Evolutionary conservation across 92 coral and sea anemone genomes (phyloP), one percentile per base, ranked within the genome.

Genomic region (Umimayanthus kanabou): DNA sequence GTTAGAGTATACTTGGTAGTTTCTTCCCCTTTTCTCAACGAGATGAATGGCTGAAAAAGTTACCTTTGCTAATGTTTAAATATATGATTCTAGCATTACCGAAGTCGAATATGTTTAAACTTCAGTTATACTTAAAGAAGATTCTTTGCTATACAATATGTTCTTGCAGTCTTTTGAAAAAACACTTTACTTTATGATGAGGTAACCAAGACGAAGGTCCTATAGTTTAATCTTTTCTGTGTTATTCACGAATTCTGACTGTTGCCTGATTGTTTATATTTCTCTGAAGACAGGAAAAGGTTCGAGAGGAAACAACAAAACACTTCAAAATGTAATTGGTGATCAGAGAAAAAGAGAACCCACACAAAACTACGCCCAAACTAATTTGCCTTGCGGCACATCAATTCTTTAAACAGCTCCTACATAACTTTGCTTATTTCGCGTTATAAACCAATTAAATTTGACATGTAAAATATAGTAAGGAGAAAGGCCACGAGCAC

Each of bases 401-500:
- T 47, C 77, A 83, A 23, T 83, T 20, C 50, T 71, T 47, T 25
- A 43, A 20, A 16, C 77, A 58, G 37, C 26, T 65, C 70, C 72
- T 39, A 45, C 57, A 71, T 45, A 50, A 15, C 42, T 83, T 45
- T 26, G 87, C 78, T 72, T 47, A 70, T 43, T 82, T 70, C 87
- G 66, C 53, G 74, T 69, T 47, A 70, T 67, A 83, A 70, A 83
- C 77, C 87, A 83, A 83, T 83, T 83, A 83, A 13, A 25, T 70
- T 70, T 71, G 87, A 69, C 78, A 70, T 83, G 45, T 83, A 47
- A 69, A 47, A 22, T 4, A 69, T 74, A 29, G 77, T 15, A 71
- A 69, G 33, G 14, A 40, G 42, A n/a, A 39, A 69, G 23, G 15
- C 15, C 43, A 50, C 10, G 57, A 29, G 6, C 50, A 47, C 4